Evolutionary conservation across 1,140 invertebrate species (phyloP).

Genomic region (Leptopilina boulardi): DNA sequence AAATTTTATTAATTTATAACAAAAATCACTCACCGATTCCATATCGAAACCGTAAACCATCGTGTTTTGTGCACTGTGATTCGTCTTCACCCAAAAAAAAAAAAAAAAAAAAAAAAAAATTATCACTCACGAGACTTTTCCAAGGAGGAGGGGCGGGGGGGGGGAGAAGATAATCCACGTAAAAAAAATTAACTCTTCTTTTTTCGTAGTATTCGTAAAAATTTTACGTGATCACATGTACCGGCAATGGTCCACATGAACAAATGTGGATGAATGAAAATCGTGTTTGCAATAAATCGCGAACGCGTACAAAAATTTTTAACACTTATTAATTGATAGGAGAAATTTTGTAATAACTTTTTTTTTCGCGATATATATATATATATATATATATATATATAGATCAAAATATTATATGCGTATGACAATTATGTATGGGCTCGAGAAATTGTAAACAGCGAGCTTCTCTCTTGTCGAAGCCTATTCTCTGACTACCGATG

Average conservation of each 20-base stretch:
- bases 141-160: not conserved
- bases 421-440: no score
- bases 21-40: conserved; percentile 67
- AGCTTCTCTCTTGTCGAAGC: conserved; percentile 41
- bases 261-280: conserved; percentile 4
- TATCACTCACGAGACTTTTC: conserved; percentile 7
- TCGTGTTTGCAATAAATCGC: not conserved
- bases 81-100: conserved; percentile 37
- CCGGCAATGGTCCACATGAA: conserved; percentile 2
- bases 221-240: conserved; percentile 1
- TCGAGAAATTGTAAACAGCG: not conserved
- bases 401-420: no score
- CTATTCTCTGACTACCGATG: conserved; percentile 44
- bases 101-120: not conserved
- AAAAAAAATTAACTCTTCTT: not conserved
- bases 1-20: not conserved
- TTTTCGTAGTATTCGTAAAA: not conserved
- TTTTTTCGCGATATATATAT: no score
- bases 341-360: no score
- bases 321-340: no score
- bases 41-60: conserved; percentile 73
- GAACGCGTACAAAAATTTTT: not conserved
- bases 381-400: no score
- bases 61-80: conserved; percentile 44
- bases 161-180: conserved; percentile 34